Conservation (phyloP, 2,888 invertebrate genomes). For the Unio delphinus region DNA sequence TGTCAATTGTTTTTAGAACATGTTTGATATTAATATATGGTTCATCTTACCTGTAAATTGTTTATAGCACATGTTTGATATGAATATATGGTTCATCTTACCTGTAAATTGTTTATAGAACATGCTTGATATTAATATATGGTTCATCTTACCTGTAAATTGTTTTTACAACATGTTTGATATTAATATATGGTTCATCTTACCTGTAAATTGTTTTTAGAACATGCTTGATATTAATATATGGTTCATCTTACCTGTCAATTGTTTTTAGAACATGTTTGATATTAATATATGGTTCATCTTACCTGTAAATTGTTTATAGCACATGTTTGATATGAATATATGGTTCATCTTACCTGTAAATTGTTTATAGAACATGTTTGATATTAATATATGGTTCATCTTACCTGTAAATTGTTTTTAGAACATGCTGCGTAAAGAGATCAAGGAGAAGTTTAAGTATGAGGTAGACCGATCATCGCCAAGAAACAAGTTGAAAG, state of each 20-base stretch:
- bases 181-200: conserved; percentile 41
- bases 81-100: conserved; percentile 35
- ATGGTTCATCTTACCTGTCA: conserved; percentile 38
- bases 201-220: conserved; percentile 19
- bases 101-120: conserved; percentile 29
- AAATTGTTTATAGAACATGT: conserved; percentile 41
- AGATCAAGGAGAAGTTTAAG: conserved; percentile 67
- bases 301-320: conserved; percentile 5
- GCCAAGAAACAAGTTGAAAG: conserved; percentile 65
- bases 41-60: conserved; percentile 40
- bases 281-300: conserved; percentile 14
- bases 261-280: no score
- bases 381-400: conserved; percentile 45
- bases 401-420: conserved; percentile 23
- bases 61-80: conserved; percentile 58
- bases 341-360: conserved; percentile 40
- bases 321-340: conserved; percentile 47
- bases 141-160: conserved; percentile 20
- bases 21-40: conserved; percentile 33
- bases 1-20: conserved; percentile 33
- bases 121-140: conserved; percentile 34
- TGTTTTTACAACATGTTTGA: conserved; percentile 54
- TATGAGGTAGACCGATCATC: conserved; percentile 65
- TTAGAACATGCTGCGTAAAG: conserved; percentile 61
- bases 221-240: conserved; percentile 22